Evolutionary conservation across 92 coral and sea anemone species (phyloP).

Genomic region (Parazoanthus darwini): DNA sequence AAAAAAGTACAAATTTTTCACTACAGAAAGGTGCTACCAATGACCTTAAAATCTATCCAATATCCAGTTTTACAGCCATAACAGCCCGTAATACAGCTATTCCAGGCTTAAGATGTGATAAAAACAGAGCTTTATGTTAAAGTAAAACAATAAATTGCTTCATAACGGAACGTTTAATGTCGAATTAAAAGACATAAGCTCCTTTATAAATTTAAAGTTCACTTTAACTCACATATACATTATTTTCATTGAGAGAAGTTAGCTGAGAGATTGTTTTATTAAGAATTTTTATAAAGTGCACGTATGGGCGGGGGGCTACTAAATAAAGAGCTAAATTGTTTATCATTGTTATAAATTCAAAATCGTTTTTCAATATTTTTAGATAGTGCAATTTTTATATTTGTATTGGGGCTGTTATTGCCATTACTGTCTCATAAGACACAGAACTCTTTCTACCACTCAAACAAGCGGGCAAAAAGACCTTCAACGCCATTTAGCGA

Average conservation of each 20-base stretch:
- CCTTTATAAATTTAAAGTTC: too few relatives aligned
- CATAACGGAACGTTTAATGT: too few relatives aligned
- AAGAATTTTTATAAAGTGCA: too few relatives aligned
- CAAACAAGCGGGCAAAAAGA: background rate
- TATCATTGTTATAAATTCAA: background rate
- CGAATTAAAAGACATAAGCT: too few relatives aligned
- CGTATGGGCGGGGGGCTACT: too few relatives aligned
- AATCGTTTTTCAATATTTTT: constrained; percentile 11
- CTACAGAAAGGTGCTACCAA: too few relatives aligned
- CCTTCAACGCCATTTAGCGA: background rate
- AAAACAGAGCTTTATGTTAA: background rate
- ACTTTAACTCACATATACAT: too few relatives aligned
- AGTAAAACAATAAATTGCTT: too few relatives aligned
- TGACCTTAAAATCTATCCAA: background rate
- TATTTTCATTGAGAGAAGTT: too few relatives aligned
- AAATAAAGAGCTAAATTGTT: too few relatives aligned
- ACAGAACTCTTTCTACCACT: background rate
- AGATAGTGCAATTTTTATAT: constrained; percentile 16
- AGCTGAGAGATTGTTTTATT: too few relatives aligned
- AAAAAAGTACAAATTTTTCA: background rate
- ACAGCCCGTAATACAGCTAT: constrained; percentile 1
- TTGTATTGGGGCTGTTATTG: constrained; percentile 1
- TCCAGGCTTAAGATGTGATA: constrained; percentile 4
- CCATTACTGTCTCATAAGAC: constrained; percentile 18
- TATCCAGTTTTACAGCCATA: background rate